Evolutionary conservation across 2,888 invertebrate genomes (phyloP).

Genomic region (Hymenopus coronatus): DNA sequence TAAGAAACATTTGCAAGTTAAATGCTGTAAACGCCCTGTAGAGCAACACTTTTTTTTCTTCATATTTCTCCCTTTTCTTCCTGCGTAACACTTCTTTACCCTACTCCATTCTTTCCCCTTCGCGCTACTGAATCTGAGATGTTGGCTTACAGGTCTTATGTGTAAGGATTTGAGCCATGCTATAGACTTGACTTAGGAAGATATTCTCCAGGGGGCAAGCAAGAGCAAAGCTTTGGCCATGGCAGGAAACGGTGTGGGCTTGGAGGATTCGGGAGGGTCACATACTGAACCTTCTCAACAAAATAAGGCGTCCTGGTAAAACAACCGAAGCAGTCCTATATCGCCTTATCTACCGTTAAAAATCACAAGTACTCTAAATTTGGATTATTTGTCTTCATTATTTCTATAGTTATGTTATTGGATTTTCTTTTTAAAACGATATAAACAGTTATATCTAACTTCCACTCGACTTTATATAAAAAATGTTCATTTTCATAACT

Average conservation of each 20-base stretch:
- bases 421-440: too few relatives aligned
- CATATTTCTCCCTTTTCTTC: constrained; percentile 22
- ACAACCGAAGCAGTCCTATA: neutral
- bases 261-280: neutral
- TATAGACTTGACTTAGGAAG: neutral
- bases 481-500: too few relatives aligned
- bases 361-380: too few relatives aligned
- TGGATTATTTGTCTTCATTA: too few relatives aligned
- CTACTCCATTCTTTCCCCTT: constrained; percentile 7
- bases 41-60: constrained; percentile 47
- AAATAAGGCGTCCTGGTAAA: too few relatives aligned
- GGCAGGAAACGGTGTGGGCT: neutral
- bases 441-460: too few relatives aligned
- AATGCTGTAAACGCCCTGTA: constrained; percentile 48
- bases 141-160: constrained; percentile 8
- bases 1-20: constrained; percentile 50
- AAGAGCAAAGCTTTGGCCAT: constrained; percentile 11
- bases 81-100: constrained; percentile 39
- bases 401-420: too few relatives aligned
- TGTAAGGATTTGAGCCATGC: constrained; percentile 2
- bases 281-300: too few relatives aligned
- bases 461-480: too few relatives aligned
- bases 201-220: constrained; percentile 13
- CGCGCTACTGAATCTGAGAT: neutral
- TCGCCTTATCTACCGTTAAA: neutral